These are phyloP conservation scores for Lutraria rhynchaena DNA, from an alignment of 1,140 invertebrate genomes.

Conservation along the genomic window DNA sequence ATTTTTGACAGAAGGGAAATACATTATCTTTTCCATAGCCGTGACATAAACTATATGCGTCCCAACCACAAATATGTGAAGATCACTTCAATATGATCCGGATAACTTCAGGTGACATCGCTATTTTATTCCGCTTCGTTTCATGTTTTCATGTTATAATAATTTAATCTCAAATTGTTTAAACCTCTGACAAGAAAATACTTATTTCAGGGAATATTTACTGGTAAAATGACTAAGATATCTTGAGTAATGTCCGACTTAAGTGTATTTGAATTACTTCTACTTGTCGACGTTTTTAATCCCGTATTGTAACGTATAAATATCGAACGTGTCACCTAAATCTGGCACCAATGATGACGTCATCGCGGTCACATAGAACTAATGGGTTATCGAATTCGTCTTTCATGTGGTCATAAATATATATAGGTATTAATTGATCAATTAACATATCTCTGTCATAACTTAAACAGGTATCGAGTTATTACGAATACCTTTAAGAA, in stretches of 20 bases:
- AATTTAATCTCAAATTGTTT: constrained; percentile 29
- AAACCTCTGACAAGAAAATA: constrained; percentile 33
- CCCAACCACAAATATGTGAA: constrained; percentile 36
- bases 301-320: constrained; percentile 31
- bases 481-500: no score
- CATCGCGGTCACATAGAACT: constrained; percentile 11
- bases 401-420: constrained; percentile 45
- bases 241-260: constrained; percentile 4
- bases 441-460: not conserved
- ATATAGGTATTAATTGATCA: constrained; percentile 19
- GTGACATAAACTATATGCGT: constrained; percentile 21
- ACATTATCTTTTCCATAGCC: constrained; percentile 19
- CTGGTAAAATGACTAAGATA: constrained; percentile 36
- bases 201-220: constrained; percentile 44
- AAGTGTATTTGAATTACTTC: constrained; percentile 33
- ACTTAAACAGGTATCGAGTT: no score
- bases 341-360: constrained; percentile 13
- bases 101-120: constrained; percentile 26
- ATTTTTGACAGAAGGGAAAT: not conserved
- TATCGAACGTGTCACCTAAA: constrained; percentile 16
- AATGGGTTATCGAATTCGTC: constrained; percentile 12
- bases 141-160: constrained; percentile 30
- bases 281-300: constrained; percentile 33
- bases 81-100: constrained; percentile 10
- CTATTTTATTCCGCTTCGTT: constrained; percentile 29